These are phyloP conservation scores for Morpho deidamia DNA, from an alignment of 2,888 invertebrate genomes.

Conservation along the genomic window DNA sequence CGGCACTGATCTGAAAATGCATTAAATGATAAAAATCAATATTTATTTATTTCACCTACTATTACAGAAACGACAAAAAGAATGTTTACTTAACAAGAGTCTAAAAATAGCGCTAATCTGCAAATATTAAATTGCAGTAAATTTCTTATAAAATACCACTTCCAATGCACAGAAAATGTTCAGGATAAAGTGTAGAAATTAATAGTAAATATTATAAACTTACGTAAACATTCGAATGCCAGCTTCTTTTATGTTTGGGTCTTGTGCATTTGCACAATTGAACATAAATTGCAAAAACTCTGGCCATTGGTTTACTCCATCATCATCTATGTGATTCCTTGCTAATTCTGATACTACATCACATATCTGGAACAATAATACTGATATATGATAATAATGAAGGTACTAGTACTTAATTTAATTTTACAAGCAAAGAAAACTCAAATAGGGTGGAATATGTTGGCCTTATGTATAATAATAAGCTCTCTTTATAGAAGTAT, in stretches of 20 bases:
- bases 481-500: too few species aligned
- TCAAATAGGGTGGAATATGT: too few species aligned
- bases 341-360: conserved; percentile 98
- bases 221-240: conserved; percentile 96
- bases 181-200: background rate
- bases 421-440: too few species aligned
- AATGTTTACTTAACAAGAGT: too few species aligned
- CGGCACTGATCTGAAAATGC: conserved; percentile 86
- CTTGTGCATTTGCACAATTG: conserved; percentile 92
- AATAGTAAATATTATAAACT: conserved; percentile 40
- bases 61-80: too few species aligned
- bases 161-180: background rate
- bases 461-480: too few species aligned
- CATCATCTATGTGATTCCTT: conserved; percentile 95
- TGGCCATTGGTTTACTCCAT: conserved; percentile 97
- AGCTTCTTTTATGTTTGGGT: conserved; percentile 91
- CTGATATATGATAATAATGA: background rate
- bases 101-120: too few species aligned
- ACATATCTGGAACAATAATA: conserved; percentile 78
- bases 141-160: background rate
- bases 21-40: too few species aligned
- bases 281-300: conserved; percentile 97
- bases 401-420: background rate
- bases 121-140: too few species aligned
- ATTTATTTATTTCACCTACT: too few species aligned